These are phyloP conservation scores for Leptothorax acervorum DNA, from an alignment of 2,888 invertebrate species.

Conservation along the genomic window DNA sequence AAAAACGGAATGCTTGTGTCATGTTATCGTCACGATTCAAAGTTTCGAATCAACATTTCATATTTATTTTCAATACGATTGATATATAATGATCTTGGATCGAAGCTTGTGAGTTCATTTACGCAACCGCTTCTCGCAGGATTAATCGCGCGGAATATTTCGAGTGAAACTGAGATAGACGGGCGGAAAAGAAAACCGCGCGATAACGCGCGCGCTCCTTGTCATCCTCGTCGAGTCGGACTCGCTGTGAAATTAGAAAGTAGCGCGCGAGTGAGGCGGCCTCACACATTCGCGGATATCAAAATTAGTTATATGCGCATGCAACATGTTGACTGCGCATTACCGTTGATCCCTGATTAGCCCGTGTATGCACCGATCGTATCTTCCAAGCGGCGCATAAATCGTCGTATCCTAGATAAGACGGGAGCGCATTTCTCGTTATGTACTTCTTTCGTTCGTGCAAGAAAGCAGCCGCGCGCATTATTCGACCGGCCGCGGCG, in stretches of 20 bases:
- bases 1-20: not conserved
- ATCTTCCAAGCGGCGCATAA: constrained; percentile 62
- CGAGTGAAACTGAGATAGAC: constrained; percentile 16
- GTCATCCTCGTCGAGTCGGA: constrained; percentile 41
- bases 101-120: not conserved
- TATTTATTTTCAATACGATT: not conserved
- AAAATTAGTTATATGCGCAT: constrained; percentile 33
- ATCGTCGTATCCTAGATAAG: constrained; percentile 71
- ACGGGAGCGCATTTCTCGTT: constrained; percentile 64
- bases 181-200: constrained; percentile 13
- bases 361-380: constrained; percentile 61
- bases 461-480: constrained; percentile 58
- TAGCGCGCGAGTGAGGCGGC: constrained; percentile 42
- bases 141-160: constrained; percentile 24
- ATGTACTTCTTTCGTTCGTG: constrained; percentile 38
- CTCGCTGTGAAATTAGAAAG: constrained; percentile 73
- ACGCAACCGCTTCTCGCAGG: constrained; percentile 10
- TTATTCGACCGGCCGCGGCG: constrained; percentile 27
- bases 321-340: constrained; percentile 40
- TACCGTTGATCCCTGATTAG: constrained; percentile 69
- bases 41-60: not conserved
- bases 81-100: not conserved
- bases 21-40: not conserved
- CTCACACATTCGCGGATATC: constrained; percentile 57
- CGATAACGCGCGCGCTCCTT: constrained; percentile 37